Evolutionary conservation across 2,888 invertebrate species (phyloP).

Genomic region (Aphodius granarius): DNA sequence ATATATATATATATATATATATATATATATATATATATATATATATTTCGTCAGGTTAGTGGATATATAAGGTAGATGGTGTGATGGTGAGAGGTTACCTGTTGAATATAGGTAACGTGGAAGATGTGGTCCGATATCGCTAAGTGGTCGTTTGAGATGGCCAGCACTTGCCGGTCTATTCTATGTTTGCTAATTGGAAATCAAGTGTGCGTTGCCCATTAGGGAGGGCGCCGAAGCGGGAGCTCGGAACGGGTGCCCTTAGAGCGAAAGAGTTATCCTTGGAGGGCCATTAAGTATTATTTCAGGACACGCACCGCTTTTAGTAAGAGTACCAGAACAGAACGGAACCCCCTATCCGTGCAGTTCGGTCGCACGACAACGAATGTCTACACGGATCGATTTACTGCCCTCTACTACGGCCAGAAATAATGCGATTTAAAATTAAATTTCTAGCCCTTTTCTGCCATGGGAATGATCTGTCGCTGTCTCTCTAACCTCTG

Average conservation of each 20-base stretch:
- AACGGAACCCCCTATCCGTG: constrained; percentile 10
- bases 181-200: constrained; percentile 10
- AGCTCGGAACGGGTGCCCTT: neutral
- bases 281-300: constrained; percentile 3
- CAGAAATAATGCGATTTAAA: constrained; percentile 51
- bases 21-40: no score
- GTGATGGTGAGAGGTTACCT: constrained; percentile 2
- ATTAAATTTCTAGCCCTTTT: constrained; percentile 48
- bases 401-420: constrained; percentile 49
- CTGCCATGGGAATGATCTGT: constrained; percentile 47
- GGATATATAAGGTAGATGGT: neutral
- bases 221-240: constrained; percentile 1
- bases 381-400: constrained; percentile 40
- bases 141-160: constrained; percentile 1
- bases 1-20: no score
- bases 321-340: constrained; percentile 3
- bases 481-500: no score
- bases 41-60: neutral
- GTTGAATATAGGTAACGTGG: constrained; percentile 5
- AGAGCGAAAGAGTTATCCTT: constrained; percentile 8
- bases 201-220: constrained; percentile 11
- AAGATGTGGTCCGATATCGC: neutral
- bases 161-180: neutral
- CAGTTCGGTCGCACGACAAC: constrained; percentile 22
- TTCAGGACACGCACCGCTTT: constrained; percentile 12